A percentile compares a stretch with the other conserved stretches of the same genome.
Conservation (phyloP, 2,888 invertebrate species). For the Lochmaea crataegi region DNA sequence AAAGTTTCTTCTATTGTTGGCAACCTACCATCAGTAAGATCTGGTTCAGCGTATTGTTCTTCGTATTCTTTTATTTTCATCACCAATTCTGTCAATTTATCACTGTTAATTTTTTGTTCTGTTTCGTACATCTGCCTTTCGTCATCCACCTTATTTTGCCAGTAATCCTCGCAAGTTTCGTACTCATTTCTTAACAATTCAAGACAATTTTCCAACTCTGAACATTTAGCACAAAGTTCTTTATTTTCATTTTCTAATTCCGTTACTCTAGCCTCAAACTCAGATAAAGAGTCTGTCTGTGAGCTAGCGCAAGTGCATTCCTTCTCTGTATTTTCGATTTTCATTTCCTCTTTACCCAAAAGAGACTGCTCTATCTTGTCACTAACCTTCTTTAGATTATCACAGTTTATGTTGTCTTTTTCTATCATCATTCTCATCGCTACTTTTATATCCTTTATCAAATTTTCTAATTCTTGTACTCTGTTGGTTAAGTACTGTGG, state of each 20-base stretch:
- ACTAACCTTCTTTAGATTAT: constrained; percentile 54
- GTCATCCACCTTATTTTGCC: constrained; percentile 82
- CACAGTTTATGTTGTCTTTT: constrained; percentile 52
- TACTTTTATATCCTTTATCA: constrained; percentile 63
- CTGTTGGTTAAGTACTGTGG: constrained; percentile 62
- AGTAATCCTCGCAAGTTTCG: constrained; percentile 89
- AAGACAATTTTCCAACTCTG: constrained; percentile 78
- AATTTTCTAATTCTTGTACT: constrained; percentile 67
- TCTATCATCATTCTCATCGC: constrained; percentile 56
- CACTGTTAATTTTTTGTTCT: constrained; percentile 81
- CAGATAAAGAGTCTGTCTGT: constrained; percentile 52
- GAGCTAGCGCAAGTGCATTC: constrained; percentile 43
- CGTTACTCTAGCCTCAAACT: constrained; percentile 49
- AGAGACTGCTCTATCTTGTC: constrained; percentile 48
- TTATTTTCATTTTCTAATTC: constrained; percentile 60
- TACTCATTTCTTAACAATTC: constrained; percentile 82
- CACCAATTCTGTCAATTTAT: constrained; percentile 79
- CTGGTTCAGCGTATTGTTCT: constrained; percentile 73
- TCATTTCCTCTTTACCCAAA: constrained; percentile 25
- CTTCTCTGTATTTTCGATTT: constrained; percentile 34
- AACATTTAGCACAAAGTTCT: constrained; percentile 67
- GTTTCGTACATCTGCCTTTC: constrained; percentile 80
- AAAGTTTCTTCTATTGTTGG: constrained; percentile 84
- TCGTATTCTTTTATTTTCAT: constrained; percentile 84
- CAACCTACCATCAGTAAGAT: constrained; percentile 68